Percentiles rank a stretch among this genome's conserved stretches.
phyloP scores from a whole-genome alignment of 2,797 vertebrate genomes.

The Darevskia mixta region DNA sequence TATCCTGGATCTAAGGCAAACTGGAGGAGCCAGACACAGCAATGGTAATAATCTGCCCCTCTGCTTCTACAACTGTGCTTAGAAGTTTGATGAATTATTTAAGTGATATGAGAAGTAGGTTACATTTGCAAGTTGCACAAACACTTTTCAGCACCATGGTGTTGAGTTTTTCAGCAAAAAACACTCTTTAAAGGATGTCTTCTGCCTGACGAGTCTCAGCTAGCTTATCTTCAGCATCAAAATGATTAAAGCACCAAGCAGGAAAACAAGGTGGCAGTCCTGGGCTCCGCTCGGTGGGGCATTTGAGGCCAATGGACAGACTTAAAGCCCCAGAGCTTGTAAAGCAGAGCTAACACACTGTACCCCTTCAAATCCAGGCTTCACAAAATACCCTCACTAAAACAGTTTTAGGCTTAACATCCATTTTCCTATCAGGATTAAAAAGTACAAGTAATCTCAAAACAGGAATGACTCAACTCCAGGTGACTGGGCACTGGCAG shows the following conservation, averaged over 20 bases:
- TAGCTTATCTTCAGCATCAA: not conserved
- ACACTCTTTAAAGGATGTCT: slow-evolving; percentile 3
- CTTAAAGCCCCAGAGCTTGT: not conserved
- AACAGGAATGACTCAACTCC: not conserved
- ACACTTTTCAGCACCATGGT: slow-evolving; percentile 25
- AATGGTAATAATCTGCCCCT: slow-evolving; percentile 17
- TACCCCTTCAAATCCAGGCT: not conserved
- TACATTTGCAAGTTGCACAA: slow-evolving; percentile 61
- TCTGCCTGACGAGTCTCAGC: not conserved
- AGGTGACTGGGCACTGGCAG: not conserved
- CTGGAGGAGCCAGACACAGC: slow-evolving; percentile 32
- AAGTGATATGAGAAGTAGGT: slow-evolving; percentile 54
- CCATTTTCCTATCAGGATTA: not conserved
- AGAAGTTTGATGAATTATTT: slow-evolving; percentile 60
- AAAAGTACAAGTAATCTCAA: not conserved
- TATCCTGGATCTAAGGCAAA: slow-evolving; percentile 16
- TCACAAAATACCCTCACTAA: not conserved
- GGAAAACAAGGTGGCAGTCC: slow-evolving; percentile 10
- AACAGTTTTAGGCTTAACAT: not conserved
- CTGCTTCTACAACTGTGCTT: slow-evolving; percentile 22
- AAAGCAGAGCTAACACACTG: not conserved
- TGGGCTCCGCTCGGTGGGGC: not conserved
- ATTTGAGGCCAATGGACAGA: not conserved
- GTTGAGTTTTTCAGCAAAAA: slow-evolving; percentile 14
- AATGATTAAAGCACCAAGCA: not conserved